phyloP scores from a whole-genome alignment of 2,113 vertebrate genomes.

The Ciconia maguari region DNA sequence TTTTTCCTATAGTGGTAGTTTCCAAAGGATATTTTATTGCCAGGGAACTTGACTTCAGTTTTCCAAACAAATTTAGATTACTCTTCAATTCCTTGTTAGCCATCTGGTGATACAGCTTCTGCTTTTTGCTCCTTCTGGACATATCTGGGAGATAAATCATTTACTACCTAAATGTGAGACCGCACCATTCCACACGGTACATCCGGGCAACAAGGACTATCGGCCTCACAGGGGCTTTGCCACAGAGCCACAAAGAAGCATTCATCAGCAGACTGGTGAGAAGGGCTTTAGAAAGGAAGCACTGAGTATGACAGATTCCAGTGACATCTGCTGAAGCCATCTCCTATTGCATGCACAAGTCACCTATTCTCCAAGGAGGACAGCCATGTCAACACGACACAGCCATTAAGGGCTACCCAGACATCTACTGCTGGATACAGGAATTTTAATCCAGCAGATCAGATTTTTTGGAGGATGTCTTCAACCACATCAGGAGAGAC shows the following conservation, averaged over 20 bases:
- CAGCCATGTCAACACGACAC: rapidly evolving
- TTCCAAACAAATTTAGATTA: constrained; percentile 3
- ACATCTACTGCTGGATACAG: neutral
- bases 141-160: neutral
- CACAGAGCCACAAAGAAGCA: no score
- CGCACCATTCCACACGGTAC: neutral
- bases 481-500: neutral
- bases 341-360: rapidly evolving
- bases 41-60: constrained; percentile 14
- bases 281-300: neutral
- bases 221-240: neutral
- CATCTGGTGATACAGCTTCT: neutral
- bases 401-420: neutral
- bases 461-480: neutral
- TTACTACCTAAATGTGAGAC: neutral
- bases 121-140: neutral
- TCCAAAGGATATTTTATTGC: neutral
- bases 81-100: neutral
- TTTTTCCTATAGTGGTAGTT: neutral
- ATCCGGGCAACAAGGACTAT: neutral
- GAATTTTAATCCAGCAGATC: neutral
- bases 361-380: neutral
- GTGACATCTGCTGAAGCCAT: neutral
- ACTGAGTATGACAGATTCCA: rapidly evolving
- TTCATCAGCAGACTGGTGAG: neutral